Evolutionary conservation across 2,113 vertebrate genomes (phyloP), one percentile per base, ranked within the genome.

Genomic region (Opisthocomus hoazin): DNA sequence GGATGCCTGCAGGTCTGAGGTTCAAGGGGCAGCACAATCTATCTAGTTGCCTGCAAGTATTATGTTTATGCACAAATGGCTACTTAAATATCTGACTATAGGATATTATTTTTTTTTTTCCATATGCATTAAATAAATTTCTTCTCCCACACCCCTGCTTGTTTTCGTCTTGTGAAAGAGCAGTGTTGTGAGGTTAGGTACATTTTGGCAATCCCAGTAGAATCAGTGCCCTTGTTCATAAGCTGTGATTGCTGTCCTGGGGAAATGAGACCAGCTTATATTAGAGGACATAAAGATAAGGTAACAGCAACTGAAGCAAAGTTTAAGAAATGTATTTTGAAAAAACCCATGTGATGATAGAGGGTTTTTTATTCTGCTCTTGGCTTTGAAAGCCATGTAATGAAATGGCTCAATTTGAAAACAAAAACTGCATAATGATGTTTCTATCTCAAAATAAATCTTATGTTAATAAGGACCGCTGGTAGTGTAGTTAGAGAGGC

Each of bases 371-470:
- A 85, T 83, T 93, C 97, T 85, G 17, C 39, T 90, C 23, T 73
- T 88, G 74, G n/a, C 77, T 87, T 97, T 95, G 82, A 95, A 97
- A 93, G 10, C 43, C 79, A 18, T 82, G 61, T 37, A 80, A 82
- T 68, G 54, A 91, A 96, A 82, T 34, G 5, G 29, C 20, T 88
- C 13, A 1, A 63, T 90, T 75, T 81, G 84, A 89, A 95, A 93
- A 94, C 69, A 95, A 97, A 96, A 94, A 30, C 41, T 48, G 51
- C 37, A 92, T 89, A 87, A 96, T 76, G 54, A 70, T 79, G 54
- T 68, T 89, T 94, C 77, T 90, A 90, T 96, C 91, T 94, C 50
- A 89, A 90, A 90, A 96, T 83, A 95, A 93, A 96, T 96, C 81
- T 94, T 65, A 68, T 2, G 0, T 76, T 96, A 97, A 94, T 92